Evolutionary conservation across 2,797 vertebrate species (phyloP).

Genomic region (Centropyge bicolor): DNA sequence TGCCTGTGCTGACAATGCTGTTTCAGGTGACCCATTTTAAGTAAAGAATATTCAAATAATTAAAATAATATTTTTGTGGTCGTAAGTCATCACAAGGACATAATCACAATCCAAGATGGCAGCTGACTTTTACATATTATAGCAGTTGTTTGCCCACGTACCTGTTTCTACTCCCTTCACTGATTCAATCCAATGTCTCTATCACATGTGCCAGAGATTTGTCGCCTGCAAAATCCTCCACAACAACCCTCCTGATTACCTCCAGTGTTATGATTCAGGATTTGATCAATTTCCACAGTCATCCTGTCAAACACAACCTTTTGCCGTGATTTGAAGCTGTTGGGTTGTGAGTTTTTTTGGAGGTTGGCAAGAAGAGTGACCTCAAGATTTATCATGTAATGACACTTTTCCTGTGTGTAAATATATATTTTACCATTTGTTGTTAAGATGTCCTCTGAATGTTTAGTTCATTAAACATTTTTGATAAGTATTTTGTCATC

Average conservation of each 20-base stretch:
- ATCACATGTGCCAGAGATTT: slow-evolving; percentile 3
- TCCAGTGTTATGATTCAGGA: not conserved
- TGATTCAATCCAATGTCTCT: not conserved
- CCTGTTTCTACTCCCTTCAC: not conserved
- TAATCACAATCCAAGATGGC: slow-evolving; percentile 1
- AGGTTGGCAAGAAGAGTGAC: not conserved
- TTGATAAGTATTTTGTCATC: slow-evolving; percentile 46
- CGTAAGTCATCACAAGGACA: not conserved
- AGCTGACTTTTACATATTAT: slow-evolving; percentile 3
- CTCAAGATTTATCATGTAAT: slow-evolving; percentile 17
- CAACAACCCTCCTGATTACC: not conserved
- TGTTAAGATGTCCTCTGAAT: slow-evolving; percentile 39
- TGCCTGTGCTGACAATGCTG: not conserved
- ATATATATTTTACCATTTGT: slow-evolving; percentile 61
- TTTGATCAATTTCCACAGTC: not conserved
- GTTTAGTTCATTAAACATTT: slow-evolving; percentile 75
- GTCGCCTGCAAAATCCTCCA: not conserved
- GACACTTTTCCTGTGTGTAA: slow-evolving; percentile 60
- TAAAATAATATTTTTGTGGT: not conserved
- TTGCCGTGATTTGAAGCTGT: slow-evolving; percentile 35
- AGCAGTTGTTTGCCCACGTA: slow-evolving; percentile 13
- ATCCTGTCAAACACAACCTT: not conserved
- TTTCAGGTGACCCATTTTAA: not conserved
- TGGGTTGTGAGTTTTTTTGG: slow-evolving; percentile 19
- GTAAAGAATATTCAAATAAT: not conserved